These are phyloP conservation scores for Callionymus lyra DNA, from an alignment of 2,113 vertebrate species.

Conservation along the genomic window DNA sequence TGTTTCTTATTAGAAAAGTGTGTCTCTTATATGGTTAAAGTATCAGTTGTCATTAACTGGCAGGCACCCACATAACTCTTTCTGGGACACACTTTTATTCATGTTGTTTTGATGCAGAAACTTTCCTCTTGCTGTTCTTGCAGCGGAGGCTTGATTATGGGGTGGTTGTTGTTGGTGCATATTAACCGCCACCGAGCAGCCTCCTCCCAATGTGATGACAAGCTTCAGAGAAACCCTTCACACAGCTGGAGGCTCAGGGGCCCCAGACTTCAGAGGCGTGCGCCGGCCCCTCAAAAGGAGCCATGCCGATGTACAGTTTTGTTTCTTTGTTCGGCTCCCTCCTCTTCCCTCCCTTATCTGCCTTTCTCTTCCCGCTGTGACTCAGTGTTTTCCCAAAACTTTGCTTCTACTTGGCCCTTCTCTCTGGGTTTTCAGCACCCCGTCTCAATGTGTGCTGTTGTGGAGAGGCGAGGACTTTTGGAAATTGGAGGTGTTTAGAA, in stretches of 20 bases:
- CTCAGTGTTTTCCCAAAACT: too few relatives aligned
- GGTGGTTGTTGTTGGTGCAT: slow-evolving; percentile 28
- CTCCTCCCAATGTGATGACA: slow-evolving; percentile 58
- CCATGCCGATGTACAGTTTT: slow-evolving; percentile 40
- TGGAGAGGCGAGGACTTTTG: too few relatives aligned
- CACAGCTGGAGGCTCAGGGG: slow-evolving; percentile 56
- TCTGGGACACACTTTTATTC: too few relatives aligned
- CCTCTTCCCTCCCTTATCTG: slow-evolving; percentile 19
- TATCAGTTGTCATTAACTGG: too few relatives aligned
- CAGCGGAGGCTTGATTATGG: slow-evolving; percentile 18
- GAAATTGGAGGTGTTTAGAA: too few relatives aligned
- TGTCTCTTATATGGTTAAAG: too few relatives aligned
- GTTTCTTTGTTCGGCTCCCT: slow-evolving; percentile 24
- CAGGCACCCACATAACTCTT: too few relatives aligned
- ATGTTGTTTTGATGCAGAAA: too few relatives aligned
- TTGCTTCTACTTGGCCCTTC: too few relatives aligned
- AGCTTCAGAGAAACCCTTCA: slow-evolving; percentile 49
- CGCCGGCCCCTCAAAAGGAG: slow-evolving; percentile 35
- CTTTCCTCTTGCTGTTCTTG: slow-evolving; percentile 2
- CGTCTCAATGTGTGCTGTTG: too few relatives aligned
- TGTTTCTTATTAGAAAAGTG: too few relatives aligned
- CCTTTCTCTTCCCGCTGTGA: not conserved
- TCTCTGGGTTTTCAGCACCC: too few relatives aligned
- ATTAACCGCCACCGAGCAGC: slow-evolving; percentile 28
- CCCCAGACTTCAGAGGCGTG: slow-evolving; percentile 47